A percentile compares a stretch with the other conserved stretches of the same genome.
Evolutionary conservation across 1,140 invertebrate species (phyloP).

Genomic region (Agrypnia vestita): DNA sequence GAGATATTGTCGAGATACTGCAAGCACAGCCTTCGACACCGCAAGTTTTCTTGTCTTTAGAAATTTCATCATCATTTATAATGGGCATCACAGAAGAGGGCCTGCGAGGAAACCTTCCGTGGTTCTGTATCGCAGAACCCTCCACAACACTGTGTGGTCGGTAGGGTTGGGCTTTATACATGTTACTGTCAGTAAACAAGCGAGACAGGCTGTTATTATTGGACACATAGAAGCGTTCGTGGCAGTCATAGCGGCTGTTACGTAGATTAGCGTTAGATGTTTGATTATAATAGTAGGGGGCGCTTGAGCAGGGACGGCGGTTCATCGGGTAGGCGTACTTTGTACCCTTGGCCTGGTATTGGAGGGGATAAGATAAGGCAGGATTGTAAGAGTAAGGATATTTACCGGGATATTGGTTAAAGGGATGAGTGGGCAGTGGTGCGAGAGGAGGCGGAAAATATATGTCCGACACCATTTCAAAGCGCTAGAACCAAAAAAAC

Average conservation of each 20-base stretch:
- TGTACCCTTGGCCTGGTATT: slow-evolving; percentile 57
- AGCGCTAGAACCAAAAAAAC: slow-evolving; percentile 74
- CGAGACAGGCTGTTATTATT: slow-evolving; percentile 51
- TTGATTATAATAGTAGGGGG: slow-evolving; percentile 54
- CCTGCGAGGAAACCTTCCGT: slow-evolving; percentile 36
- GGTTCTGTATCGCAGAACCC: slow-evolving; percentile 33
- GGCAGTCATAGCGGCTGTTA: slow-evolving; percentile 25
- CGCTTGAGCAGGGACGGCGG: slow-evolving; percentile 37
- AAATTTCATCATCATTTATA: slow-evolving; percentile 37
- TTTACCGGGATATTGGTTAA: slow-evolving; percentile 32
- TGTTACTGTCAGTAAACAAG: slow-evolving; percentile 51
- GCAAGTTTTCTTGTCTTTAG: slow-evolving; percentile 22
- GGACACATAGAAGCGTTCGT: slow-evolving; percentile 29
- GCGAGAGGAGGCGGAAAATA: slow-evolving; percentile 71
- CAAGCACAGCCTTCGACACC: slow-evolving; percentile 46
- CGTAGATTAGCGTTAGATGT: slow-evolving; percentile 47
- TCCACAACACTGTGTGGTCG: slow-evolving; percentile 55
- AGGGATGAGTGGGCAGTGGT: slow-evolving; percentile 65
- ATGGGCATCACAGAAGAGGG: slow-evolving; percentile 57
- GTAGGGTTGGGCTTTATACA: slow-evolving; percentile 57
- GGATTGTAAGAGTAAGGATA: slow-evolving; percentile 67
- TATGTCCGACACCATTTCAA: slow-evolving; percentile 84
- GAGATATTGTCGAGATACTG: slow-evolving; percentile 8
- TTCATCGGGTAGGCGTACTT: slow-evolving; percentile 49
- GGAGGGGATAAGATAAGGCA: slow-evolving; percentile 67